Evolutionary conservation across 2,113 vertebrate genomes (phyloP).

Genomic region (Hyaena hyaena): DNA sequence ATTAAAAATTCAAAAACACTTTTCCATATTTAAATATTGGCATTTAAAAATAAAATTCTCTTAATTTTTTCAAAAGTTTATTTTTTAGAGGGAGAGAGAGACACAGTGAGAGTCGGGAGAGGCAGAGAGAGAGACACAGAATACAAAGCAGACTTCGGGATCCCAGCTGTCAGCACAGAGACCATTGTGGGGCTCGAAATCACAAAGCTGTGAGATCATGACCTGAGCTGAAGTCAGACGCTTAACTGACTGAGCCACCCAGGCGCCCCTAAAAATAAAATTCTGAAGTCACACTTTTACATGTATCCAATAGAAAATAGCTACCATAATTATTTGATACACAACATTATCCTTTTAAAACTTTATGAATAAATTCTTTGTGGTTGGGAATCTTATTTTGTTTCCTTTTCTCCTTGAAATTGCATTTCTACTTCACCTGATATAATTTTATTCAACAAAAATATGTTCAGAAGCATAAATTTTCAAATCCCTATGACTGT

Average conservation of each 20-base stretch:
- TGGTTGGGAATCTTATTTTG: neutral
- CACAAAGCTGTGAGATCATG: no score
- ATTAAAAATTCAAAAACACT: no score
- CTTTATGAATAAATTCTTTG: neutral
- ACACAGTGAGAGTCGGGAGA: no score
- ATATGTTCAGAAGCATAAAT: neutral
- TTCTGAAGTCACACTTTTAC: neutral
- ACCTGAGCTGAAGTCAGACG: no score
- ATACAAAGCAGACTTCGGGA: no score
- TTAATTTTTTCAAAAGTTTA: no score
- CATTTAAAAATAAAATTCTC: slow-evolving; percentile 31
- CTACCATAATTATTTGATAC: neutral
- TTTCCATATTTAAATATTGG: neutral
- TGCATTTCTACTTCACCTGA: neutral
- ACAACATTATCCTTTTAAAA: neutral
- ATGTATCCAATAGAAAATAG: neutral
- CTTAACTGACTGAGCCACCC: no score
- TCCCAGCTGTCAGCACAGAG: no score
- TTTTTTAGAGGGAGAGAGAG: no score
- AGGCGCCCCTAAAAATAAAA: slow-evolving; percentile 10
- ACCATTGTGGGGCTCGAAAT: no score
- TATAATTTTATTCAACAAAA: slow-evolving; percentile 19
- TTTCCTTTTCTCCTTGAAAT: slow-evolving; percentile 39
- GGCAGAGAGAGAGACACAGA: no score
- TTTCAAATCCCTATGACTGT: neutral